Percentiles rank a stretch among this genome's conserved stretches.
Conservation (phyloP, 2,797 vertebrate genomes). For the Macroramphosus scolopax region DNA sequence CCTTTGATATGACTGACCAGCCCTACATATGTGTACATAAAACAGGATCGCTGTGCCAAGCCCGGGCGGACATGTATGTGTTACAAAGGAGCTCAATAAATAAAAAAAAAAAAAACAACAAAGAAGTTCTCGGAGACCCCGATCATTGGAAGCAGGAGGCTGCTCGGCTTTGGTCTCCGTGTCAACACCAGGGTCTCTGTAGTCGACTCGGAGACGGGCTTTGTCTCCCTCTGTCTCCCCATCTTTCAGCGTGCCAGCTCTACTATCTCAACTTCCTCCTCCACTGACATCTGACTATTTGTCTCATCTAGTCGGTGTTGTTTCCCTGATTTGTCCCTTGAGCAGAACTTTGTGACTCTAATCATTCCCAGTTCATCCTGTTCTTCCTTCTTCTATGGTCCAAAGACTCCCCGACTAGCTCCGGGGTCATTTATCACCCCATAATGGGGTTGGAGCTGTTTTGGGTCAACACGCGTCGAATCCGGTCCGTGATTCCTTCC, state of each 20-base stretch:
- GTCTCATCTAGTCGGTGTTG: conserved; percentile 33
- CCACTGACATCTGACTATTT: conserved; percentile 10
- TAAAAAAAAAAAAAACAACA: conserved; percentile 4
- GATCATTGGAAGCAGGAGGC: conserved; percentile 20
- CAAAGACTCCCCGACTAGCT: conserved; percentile 51
- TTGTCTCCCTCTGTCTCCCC: conserved; percentile 27
- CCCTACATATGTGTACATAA: conserved; percentile 23
- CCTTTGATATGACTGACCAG: conserved; percentile 41
- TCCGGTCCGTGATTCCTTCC: conserved; percentile 65
- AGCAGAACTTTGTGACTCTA: conserved; percentile 50
- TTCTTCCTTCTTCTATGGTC: conserved; percentile 39
- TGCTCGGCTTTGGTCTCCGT: conserved; percentile 37
- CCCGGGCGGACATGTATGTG: conserved; percentile 9
- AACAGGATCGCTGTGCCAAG: conserved; percentile 9
- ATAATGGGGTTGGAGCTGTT: conserved; percentile 64
- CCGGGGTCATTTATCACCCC: conserved; percentile 64
- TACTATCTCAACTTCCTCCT: conserved; percentile 1
- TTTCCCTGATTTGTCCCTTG: conserved; percentile 42
- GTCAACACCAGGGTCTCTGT: conserved; percentile 42
- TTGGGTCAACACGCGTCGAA: conserved; percentile 59
- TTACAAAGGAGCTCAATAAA: conserved; percentile 19
- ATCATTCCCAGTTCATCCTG: conserved; percentile 57
- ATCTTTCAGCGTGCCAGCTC: conserved; percentile 7
- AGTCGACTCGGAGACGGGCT: conserved; percentile 27
- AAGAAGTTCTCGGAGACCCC: conserved; percentile 16